Evolutionary conservation across 2,113 vertebrate species (phyloP), one percentile per base, ranked within the genome.

Genomic region (Mormyrus iriodes): DNA sequence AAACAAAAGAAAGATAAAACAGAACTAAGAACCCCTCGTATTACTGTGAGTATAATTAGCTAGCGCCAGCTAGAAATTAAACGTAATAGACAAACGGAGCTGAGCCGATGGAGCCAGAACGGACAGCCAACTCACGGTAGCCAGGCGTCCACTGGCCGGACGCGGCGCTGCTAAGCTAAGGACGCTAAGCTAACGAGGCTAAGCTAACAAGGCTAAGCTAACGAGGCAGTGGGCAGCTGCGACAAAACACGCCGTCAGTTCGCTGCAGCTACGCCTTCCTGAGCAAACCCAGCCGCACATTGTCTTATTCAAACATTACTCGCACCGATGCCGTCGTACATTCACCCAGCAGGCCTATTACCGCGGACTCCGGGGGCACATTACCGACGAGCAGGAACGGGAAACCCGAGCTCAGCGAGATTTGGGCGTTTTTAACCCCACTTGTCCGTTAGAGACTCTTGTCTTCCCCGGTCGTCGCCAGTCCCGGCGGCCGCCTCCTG

Each of bases 401-500:
- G 91, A 92, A n/a, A 82, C 17, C 89, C 92, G 61, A 94, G 92
- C 91, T 42, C 42, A 88, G 61, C 86, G 86, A 52, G 61, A 82
- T 76, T 52, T 53, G 89, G 89, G 84, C 84, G 61, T 86, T 89
- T 89, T 87, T 76, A 76, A 51, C 85, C 85, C 35, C 48, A 44
- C 61, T 88, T 31, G 87, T 46, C 61, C 58, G 44, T 27, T 48
- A 35, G 24, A 13, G n/a, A 52, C 85, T 46, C 24, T 2, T 10
- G 86, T 65, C 85, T 35, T 27, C 51, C 27, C 85, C 49, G 51
- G n/a, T 35, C 51, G 82, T 48, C 42, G 27, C 52, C 86, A 65
- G 17, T 88, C n/a, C 61, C 61, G n/a, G 21, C n/a, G 94, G 93
- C 94, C 95, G 94, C 94, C 94, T 94, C 95, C 94, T 94, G 92